These are phyloP conservation scores for Mythimna albipuncta DNA, from an alignment of 2,888 invertebrate genomes.

Conservation along the genomic window DNA sequence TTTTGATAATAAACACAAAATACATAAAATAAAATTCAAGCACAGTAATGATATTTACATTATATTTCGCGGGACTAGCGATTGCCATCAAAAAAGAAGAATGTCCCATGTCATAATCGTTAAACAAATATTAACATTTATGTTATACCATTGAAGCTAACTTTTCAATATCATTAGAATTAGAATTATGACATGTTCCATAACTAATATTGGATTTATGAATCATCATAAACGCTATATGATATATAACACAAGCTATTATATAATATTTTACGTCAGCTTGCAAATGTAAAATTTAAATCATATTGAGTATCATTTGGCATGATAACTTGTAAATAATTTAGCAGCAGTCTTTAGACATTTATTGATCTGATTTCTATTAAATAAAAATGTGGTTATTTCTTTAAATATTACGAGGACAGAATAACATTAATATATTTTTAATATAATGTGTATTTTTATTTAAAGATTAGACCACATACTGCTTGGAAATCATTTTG, in stretches of 20 bases:
- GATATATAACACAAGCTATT: conserved; percentile 13
- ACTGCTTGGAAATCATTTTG: conserved; percentile 10
- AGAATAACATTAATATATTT: background rate
- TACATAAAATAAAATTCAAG: too few relatives aligned
- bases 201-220: conserved; percentile 26
- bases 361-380: conserved; percentile 20
- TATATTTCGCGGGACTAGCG: too few relatives aligned
- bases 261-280: conserved; percentile 16
- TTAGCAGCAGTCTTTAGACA: conserved; percentile 12
- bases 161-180: conserved; percentile 9
- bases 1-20: too few relatives aligned
- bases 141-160: conserved; percentile 12
- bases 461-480: conserved; percentile 44
- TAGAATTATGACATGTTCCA: conserved; percentile 31
- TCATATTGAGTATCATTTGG: conserved; percentile 28
- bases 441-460: background rate
- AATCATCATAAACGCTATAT: conserved; percentile 10
- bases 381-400: conserved; percentile 20
- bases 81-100: too few relatives aligned
- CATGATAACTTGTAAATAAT: conserved; percentile 48
- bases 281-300: conserved; percentile 22
- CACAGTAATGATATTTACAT: too few relatives aligned
- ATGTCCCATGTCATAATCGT: conserved; percentile 10
- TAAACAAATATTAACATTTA: background rate
- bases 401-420: conserved; percentile 24